Percentiles rank a stretch among this genome's conserved stretches.
phyloP scores from a whole-genome alignment of 2,113 vertebrate genomes.

The Piaya cayana region DNA sequence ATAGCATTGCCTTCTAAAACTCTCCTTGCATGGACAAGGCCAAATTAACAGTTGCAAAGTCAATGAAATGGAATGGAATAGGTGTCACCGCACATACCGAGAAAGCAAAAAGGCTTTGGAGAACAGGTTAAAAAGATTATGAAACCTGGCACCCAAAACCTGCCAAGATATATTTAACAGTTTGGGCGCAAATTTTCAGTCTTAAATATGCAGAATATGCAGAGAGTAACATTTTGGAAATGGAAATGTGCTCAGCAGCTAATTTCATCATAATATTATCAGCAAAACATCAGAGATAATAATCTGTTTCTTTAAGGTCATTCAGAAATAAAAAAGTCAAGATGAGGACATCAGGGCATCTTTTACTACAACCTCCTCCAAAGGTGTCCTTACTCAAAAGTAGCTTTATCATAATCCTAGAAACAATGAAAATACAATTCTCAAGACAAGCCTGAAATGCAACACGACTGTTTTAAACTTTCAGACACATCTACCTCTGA shows the following conservation, averaged over 20 bases:
- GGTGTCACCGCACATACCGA: accelerated
- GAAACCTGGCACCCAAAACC: neutral
- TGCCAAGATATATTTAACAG: neutral
- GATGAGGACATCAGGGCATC: neutral
- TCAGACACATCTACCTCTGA: neutral
- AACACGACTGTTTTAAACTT: neutral
- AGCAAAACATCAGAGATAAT: neutral
- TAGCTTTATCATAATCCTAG: neutral
- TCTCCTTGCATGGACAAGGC: neutral
- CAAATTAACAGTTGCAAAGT: neutral
- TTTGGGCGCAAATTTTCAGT: neutral
- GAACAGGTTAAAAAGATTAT: neutral
- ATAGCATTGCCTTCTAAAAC: neutral
- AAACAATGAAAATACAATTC: constrained; percentile 11
- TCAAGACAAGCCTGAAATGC: neutral
- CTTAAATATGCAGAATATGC: neutral
- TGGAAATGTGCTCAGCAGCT: neutral
- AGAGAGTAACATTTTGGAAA: constrained; percentile 7
- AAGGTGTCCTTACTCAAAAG: neutral
- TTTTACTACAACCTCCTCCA: neutral
- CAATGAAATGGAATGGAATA: neutral
- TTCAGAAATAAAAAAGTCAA: neutral
- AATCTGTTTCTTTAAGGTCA: constrained; percentile 34
- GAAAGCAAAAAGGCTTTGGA: neutral
- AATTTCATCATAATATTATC: neutral